Percentiles rank a stretch among this genome's conserved stretches.
Conservation (phyloP, 2,113 vertebrate genomes). For the Anguilla japonica region DNA sequence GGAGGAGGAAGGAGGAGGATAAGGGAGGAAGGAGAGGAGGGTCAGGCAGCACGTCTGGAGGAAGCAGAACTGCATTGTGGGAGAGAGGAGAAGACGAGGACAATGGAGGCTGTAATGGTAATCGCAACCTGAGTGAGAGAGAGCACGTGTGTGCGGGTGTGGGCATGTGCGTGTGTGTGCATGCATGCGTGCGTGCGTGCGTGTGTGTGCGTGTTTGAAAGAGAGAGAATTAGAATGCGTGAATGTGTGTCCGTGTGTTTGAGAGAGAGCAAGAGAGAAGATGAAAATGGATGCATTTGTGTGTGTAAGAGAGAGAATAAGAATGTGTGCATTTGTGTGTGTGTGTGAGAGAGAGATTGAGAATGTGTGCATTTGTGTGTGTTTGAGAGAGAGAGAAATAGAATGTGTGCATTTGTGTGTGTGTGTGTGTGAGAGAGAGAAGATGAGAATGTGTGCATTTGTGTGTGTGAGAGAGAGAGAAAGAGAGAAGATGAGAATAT, state of each 20-base stretch:
- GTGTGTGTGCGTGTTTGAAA: slow-evolving; percentile 10
- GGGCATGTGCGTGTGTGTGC: slow-evolving; percentile 12
- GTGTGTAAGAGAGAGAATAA: background rate
- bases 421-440: slow-evolving; percentile 8
- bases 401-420: no score
- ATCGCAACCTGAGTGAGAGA: background rate
- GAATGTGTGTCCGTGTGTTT: no score
- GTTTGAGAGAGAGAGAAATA: background rate
- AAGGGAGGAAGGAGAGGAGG: background rate
- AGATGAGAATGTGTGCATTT: background rate
- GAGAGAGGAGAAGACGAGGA: background rate
- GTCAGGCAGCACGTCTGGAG: background rate
- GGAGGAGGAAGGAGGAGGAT: no score
- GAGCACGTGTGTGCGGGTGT: background rate
- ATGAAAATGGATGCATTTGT: no score
- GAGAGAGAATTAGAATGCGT: no score
- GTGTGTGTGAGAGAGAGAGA: slow-evolving; percentile 2
- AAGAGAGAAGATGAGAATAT: background rate
- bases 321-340: background rate
- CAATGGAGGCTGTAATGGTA: background rate
- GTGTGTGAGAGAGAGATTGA: background rate
- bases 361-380: slow-evolving; percentile 4
- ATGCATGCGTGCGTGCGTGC: background rate
- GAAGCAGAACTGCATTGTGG: background rate
- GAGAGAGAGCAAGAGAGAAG: no score